Evolutionary conservation across 2,797 vertebrate genomes (phyloP), one percentile per base, ranked within the genome.

Genomic region (Novumbra hubbsi): DNA sequence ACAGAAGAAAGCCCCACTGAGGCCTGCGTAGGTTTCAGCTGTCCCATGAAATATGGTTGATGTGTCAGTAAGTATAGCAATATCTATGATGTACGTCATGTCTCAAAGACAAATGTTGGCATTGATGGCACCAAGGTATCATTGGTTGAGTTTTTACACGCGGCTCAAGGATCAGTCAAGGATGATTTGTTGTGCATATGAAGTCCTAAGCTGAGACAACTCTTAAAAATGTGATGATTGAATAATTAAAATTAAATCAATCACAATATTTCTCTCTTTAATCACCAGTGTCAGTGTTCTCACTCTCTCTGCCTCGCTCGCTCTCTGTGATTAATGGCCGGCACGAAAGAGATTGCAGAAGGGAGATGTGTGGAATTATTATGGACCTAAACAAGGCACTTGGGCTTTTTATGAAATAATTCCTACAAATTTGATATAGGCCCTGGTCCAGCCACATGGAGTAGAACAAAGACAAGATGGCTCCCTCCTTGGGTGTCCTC

Each of bases 231-330:
- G 72, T 63, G 76, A 74, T 82, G 84, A 86, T 75, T 64, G 74
- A 86, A 79, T 83, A 77, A 87, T 85, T 81, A 78, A 89, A 86
- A 80, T 67, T 50, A 84, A 78, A 88, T 82, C 79, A 84, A 88
- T 88, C 78, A 83, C 74, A 64, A 68, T 60, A 68, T 74, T 24
- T 60, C 28, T 74, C 64, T 75, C 76, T 78, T 84, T 83, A 71
- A 83, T 88, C 75, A 76, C 28, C 34, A 66, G 64, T 66, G 64
- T 32, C 32, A 28, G 17, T 71, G 67, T 70, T 73, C 16, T 79
- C 34, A 5, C 32, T 19, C 19, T 19, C 64, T 32, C 30, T 11
- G 15, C 8, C 30, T n/a, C 64, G 4, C 30, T n/a, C 30, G 6
- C 15, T 34, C 60, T 16, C 2, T 11, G 55, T 60, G 55, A 60